Conservation (phyloP, 2,113 vertebrate genomes). For the Rhagologus leucostigma region DNA sequence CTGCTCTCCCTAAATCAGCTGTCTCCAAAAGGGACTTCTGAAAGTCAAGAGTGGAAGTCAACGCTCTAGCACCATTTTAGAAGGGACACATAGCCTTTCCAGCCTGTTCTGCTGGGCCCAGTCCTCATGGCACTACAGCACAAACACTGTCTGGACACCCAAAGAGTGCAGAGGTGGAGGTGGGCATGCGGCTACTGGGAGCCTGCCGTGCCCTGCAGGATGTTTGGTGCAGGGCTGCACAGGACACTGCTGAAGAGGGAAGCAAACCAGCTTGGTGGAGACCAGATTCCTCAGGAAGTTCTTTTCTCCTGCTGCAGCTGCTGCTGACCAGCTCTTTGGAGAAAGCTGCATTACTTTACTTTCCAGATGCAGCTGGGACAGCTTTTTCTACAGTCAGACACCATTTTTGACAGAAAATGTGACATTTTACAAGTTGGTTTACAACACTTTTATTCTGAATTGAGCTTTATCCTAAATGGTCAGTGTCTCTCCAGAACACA, state of each 20-base stretch:
- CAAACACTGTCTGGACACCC: background rate
- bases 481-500: background rate
- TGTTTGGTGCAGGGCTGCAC: background rate
- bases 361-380: background rate
- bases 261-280: background rate
- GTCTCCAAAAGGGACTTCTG: background rate
- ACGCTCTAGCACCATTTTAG: background rate
- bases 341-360: background rate
- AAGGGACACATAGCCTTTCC: background rate
- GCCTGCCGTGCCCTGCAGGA: background rate
- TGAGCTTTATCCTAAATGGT: background rate
- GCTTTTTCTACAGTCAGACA: background rate
- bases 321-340: background rate
- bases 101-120: background rate
- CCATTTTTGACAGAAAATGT: background rate
- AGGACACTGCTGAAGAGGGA: no score
- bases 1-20: background rate
- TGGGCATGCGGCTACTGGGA: rapidly evolving
- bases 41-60: background rate
- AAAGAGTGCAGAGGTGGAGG: background rate
- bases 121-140: rapidly evolving
- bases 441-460: background rate
- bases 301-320: background rate
- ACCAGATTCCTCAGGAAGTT: background rate
- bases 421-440: background rate